These are phyloP conservation scores for Euplagia quadripunctaria DNA, from an alignment of 2,888 invertebrate genomes.

Conservation along the genomic window DNA sequence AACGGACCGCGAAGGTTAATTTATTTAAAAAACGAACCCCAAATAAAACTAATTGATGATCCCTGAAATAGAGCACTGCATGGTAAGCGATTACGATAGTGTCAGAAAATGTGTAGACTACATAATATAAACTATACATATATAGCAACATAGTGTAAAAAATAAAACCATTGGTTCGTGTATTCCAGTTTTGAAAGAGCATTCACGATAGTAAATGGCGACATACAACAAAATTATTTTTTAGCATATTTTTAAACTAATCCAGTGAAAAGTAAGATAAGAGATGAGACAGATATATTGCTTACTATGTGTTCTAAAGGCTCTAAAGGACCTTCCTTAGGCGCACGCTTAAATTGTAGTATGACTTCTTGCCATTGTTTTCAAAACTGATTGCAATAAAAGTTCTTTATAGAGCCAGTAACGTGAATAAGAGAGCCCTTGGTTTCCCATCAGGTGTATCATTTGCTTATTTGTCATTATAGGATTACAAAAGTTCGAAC, in stretches of 20 bases:
- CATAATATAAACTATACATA: too few species aligned
- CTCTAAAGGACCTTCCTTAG: neutral
- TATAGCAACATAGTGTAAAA: neutral
- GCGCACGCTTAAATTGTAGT: neutral
- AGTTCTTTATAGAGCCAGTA: neutral
- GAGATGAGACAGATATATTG: neutral
- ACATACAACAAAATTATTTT: neutral
- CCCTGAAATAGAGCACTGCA: too few species aligned
- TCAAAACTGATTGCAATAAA: neutral
- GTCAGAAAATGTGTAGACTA: too few species aligned
- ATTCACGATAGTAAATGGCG: neutral
- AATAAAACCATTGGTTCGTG: neutral
- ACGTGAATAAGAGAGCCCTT: neutral
- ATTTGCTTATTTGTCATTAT: neutral
- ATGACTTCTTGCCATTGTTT: neutral
- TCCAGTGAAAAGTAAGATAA: neutral
- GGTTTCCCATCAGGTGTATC: neutral
- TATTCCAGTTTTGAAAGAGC: too few species aligned
- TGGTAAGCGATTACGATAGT: too few species aligned
- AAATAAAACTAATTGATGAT: too few species aligned
- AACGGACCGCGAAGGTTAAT: too few species aligned
- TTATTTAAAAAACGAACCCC: too few species aligned
- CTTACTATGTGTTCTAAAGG: neutral
- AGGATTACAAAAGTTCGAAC: too few species aligned
- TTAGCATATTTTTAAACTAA: too few species aligned